phyloP scores from a whole-genome alignment of 2,113 vertebrate species.

The Phoxinus phoxinus region DNA sequence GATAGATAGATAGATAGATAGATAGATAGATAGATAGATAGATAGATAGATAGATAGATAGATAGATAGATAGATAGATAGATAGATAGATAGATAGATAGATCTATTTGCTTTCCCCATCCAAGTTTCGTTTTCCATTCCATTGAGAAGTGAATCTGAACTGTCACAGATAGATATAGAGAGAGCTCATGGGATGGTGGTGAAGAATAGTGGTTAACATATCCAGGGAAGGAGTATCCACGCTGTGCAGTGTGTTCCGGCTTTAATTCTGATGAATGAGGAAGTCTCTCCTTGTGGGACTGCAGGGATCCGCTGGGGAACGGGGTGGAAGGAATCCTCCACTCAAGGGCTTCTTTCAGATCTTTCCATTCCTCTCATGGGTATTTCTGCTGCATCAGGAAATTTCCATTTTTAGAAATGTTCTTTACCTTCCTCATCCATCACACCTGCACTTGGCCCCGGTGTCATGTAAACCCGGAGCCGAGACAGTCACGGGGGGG shows the following conservation, averaged over 20 bases:
- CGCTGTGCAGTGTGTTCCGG: slow-evolving; percentile 15
- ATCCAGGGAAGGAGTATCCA: slow-evolving; percentile 11
- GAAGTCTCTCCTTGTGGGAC: slow-evolving; percentile 9
- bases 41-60: background rate
- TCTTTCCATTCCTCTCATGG: slow-evolving; percentile 10
- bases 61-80: background rate
- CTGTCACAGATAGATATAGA: slow-evolving; percentile 1
- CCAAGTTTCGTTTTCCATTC: background rate
- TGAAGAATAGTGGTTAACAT: slow-evolving; percentile 8
- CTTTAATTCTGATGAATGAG: slow-evolving; percentile 56
- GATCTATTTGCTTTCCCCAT: background rate
- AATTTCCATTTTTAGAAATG: slow-evolving; percentile 14
- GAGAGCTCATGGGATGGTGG: background rate
- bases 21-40: background rate
- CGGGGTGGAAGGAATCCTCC: slow-evolving; percentile 17
- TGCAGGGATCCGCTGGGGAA: slow-evolving; percentile 18
- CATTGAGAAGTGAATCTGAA: slow-evolving; percentile 12
- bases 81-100: background rate
- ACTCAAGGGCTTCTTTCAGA: slow-evolving; percentile 22
- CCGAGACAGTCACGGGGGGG: background rate
- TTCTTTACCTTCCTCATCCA: slow-evolving; percentile 41
- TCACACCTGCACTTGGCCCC: slow-evolving; percentile 34
- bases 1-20: background rate
- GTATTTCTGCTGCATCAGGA: slow-evolving; percentile 25
- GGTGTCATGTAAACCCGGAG: background rate